phyloP scores from a whole-genome alignment of 2,888 invertebrate genomes.

The Calameuta idolon region DNA sequence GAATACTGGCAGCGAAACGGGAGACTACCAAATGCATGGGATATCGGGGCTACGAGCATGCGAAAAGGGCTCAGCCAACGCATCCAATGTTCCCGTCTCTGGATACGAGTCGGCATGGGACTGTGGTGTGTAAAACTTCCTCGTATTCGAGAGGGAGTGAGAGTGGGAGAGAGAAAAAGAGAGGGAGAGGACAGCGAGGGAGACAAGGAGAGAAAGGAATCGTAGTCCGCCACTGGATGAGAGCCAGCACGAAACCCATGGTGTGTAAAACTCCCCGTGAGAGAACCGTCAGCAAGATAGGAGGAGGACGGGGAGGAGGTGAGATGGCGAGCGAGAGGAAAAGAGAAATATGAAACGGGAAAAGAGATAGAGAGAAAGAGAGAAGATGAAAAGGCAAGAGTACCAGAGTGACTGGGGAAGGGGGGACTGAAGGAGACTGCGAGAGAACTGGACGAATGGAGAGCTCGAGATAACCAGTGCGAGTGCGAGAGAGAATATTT shows the following conservation, averaged over 20 bases:
- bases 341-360: constrained; percentile 11
- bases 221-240: constrained; percentile 53
- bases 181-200: not conserved
- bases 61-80: constrained; percentile 8
- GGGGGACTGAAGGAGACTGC: not conserved
- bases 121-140: constrained; percentile 56
- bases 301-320: not conserved
- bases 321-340: constrained; percentile 2
- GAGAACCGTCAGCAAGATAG: constrained; percentile 21
- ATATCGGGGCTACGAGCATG: constrained; percentile 37
- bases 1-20: constrained; percentile 26
- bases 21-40: constrained; percentile 51
- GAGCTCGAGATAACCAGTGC: constrained; percentile 35
- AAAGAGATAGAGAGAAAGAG: constrained; percentile 35
- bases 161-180: constrained; percentile 5
- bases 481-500: constrained; percentile 2
- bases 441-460: not conserved
- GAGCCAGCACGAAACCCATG: constrained; percentile 53
- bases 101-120: constrained; percentile 40
- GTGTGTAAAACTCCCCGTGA: constrained; percentile 50
- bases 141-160: constrained; percentile 36
- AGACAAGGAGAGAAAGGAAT: constrained; percentile 27
- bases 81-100: constrained; percentile 43
- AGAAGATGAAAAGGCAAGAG: constrained; percentile 22
- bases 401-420: constrained; percentile 16